phyloP scores from a whole-genome alignment of 92 coral and sea anemone species.

The Bergia sp. region DNA sequence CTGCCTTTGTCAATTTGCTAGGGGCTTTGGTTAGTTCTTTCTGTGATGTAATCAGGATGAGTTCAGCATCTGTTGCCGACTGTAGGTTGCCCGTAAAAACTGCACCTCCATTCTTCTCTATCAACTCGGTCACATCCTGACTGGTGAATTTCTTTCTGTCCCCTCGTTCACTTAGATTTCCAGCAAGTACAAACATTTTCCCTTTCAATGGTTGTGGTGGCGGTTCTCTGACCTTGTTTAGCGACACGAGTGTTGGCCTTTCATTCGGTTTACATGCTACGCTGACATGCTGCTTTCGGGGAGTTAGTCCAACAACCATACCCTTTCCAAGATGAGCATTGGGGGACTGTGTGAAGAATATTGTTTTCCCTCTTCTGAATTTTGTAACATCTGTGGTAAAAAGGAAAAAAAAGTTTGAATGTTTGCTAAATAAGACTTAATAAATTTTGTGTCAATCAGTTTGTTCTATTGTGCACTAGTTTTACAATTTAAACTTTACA shows the following conservation, averaged over 20 bases:
- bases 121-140: constrained; percentile 17
- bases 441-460: too few relatives aligned
- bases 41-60: constrained; percentile 44
- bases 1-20: constrained; percentile 26
- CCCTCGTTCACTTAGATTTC: constrained; percentile 48
- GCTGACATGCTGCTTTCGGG: constrained; percentile 55
- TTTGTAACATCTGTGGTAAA: neutral
- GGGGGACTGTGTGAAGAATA: neutral
- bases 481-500: too few relatives aligned
- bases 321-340: constrained; percentile 18
- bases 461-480: too few relatives aligned
- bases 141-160: constrained; percentile 46
- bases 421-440: too few relatives aligned
- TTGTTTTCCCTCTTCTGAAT: neutral
- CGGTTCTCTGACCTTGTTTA: constrained; percentile 49
- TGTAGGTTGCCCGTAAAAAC: constrained; percentile 46
- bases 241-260: constrained; percentile 41
- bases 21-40: constrained; percentile 40
- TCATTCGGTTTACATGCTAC: constrained; percentile 46
- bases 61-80: constrained; percentile 45
- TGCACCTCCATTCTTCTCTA: constrained; percentile 44
- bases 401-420: too few relatives aligned
- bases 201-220: constrained; percentile 51
- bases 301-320: constrained; percentile 54
- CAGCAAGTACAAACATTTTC: constrained; percentile 55